Conservation (phyloP, 2,888 invertebrate genomes). For the Axea sp. region DNA sequence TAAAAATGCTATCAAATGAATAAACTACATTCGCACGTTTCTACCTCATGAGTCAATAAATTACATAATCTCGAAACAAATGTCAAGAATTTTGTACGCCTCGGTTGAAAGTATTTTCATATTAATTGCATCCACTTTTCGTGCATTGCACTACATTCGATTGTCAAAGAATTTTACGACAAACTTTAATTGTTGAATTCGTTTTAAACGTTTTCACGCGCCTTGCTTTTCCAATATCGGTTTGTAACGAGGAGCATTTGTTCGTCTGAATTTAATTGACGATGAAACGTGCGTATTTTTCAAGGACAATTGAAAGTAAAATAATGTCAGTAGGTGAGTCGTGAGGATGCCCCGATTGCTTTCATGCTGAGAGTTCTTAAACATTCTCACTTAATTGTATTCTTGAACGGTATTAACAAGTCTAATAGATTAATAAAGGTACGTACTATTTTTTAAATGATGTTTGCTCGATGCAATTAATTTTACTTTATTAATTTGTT, state of each 20-base stretch:
- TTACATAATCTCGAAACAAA: slow-evolving; percentile 19
- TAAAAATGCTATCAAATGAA: no score
- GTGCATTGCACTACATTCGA: no score
- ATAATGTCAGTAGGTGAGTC: slow-evolving; percentile 41
- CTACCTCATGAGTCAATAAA: slow-evolving; percentile 19
- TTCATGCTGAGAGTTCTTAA: slow-evolving; percentile 9
- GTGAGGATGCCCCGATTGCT: slow-evolving; percentile 25
- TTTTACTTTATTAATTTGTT: no score
- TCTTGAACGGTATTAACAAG: slow-evolving; percentile 2
- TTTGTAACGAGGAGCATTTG: neutral
- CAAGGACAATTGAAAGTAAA: slow-evolving; percentile 39
- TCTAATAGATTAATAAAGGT: neutral
- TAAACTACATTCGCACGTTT: slow-evolving; percentile 17
- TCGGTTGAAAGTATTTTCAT: neutral
- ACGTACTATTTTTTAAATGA: no score
- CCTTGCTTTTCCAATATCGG: no score
- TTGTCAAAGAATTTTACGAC: no score
- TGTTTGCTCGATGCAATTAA: no score
- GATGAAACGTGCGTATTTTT: slow-evolving; percentile 13
- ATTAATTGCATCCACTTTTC: no score
- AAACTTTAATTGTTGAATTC: neutral
- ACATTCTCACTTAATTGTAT: slow-evolving; percentile 20
- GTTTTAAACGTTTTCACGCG: neutral
- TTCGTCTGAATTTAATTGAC: neutral
- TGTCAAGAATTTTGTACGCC: slow-evolving; percentile 9